These are phyloP conservation scores for Pristionchus exspectatus DNA, from an alignment of 2,888 invertebrate species.

Conservation along the genomic window DNA sequence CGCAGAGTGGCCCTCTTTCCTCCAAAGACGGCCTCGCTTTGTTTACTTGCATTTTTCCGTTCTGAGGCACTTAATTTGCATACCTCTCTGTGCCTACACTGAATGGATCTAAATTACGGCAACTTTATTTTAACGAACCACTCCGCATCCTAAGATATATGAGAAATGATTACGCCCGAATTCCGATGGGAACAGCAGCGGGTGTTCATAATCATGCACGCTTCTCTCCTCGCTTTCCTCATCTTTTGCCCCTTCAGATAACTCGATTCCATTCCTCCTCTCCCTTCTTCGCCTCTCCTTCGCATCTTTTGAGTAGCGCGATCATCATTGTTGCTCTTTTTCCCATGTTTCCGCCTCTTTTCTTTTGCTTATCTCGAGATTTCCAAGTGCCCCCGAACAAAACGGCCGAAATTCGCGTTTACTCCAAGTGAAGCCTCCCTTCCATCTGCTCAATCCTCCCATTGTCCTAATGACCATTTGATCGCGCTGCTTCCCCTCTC, in stretches of 20 bases:
- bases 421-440: neutral
- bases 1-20: neutral
- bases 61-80: neutral
- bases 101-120: too few species aligned
- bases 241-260: constrained; percentile 19
- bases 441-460: constrained; percentile 6
- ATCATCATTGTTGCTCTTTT: constrained; percentile 24
- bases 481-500: neutral
- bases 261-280: neutral
- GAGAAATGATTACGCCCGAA: neutral
- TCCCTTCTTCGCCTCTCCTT: neutral
- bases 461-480: constrained; percentile 36
- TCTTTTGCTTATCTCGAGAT: neutral
- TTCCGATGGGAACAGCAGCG: neutral
- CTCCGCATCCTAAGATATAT: too few species aligned
- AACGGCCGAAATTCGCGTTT: neutral
- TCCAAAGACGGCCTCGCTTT: neutral
- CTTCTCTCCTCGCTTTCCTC: constrained; percentile 24
- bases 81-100: neutral
- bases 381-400: neutral
- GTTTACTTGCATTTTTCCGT: neutral
- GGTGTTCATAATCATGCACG: neutral
- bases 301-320: constrained; percentile 13
- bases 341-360: neutral
- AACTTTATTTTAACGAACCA: too few species aligned